These are phyloP conservation scores for Remorina albescens DNA, from an alignment of 2,797 vertebrate genomes.

Conservation along the genomic window DNA sequence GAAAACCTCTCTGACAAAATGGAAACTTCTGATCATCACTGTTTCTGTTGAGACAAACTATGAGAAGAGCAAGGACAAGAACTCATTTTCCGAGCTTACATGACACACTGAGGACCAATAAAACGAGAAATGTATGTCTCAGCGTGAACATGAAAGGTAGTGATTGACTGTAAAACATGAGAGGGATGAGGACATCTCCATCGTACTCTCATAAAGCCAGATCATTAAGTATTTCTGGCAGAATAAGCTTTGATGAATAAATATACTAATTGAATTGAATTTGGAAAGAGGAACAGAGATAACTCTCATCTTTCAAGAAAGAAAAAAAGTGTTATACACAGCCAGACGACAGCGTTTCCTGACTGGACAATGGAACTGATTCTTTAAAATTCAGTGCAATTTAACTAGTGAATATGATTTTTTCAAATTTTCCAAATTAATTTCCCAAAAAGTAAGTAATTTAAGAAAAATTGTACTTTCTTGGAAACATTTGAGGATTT, in stretches of 20 bases:
- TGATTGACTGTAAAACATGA: constrained; percentile 22
- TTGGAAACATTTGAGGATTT: constrained; percentile 17
- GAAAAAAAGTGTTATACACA: background rate
- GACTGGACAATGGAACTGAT: background rate
- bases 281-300: constrained; percentile 4
- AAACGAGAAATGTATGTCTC: constrained; percentile 9
- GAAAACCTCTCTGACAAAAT: too few species aligned
- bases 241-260: constrained; percentile 23
- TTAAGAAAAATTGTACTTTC: too few species aligned
- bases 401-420: constrained; percentile 11
- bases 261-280: constrained; percentile 16
- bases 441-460: constrained; percentile 8
- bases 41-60: background rate
- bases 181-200: background rate
- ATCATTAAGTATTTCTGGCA: constrained; percentile 11
- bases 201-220: constrained; percentile 6
- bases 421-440: background rate
- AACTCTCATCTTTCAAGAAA: constrained; percentile 4
- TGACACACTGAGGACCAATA: constrained; percentile 1
- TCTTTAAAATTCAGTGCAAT: constrained; percentile 15
- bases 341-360: background rate
- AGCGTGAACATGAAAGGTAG: constrained; percentile 1
- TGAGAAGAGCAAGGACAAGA: constrained; percentile 2
- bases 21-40: background rate
- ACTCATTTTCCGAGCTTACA: background rate